A percentile compares a stretch with the other conserved stretches of the same genome.
Conservation (phyloP, 2,113 vertebrate species). For the Oxyura jamaicensis region DNA sequence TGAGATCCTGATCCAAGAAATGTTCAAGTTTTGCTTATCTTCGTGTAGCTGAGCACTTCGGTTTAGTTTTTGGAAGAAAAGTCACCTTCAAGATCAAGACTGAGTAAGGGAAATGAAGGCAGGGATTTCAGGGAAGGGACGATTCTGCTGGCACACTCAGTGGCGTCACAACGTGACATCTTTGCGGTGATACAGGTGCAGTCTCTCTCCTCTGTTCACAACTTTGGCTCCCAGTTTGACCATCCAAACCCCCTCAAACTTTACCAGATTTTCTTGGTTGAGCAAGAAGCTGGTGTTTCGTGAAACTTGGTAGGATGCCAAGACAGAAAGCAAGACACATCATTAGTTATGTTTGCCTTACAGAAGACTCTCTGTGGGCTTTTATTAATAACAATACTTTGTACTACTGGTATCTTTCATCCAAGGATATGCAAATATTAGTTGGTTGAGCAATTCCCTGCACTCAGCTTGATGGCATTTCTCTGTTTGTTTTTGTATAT, state of each 20-base stretch:
- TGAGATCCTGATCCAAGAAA: neutral
- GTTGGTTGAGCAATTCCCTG: neutral
- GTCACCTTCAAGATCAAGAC: neutral
- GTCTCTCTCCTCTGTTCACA: neutral
- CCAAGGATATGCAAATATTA: constrained; percentile 1
- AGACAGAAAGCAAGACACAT: neutral
- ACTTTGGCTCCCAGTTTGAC: neutral
- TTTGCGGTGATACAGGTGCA: accelerated
- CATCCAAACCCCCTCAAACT: neutral
- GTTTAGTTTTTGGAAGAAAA: too few species aligned
- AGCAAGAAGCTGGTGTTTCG: neutral
- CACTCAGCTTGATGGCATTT: neutral
- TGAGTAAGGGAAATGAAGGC: accelerated
- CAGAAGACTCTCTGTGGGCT: neutral
- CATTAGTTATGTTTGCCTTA: neutral
- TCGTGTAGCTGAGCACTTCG: neutral
- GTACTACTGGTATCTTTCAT: neutral
- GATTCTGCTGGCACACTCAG: accelerated
- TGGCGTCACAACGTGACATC: accelerated
- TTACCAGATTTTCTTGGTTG: neutral
- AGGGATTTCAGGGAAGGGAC: neutral
- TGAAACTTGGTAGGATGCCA: neutral
- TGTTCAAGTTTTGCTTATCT: neutral
- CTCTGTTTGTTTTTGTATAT: neutral
- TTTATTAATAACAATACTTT: neutral